Conservation (phyloP, 2,113 vertebrate species). For the Piprites chloris region DNA sequence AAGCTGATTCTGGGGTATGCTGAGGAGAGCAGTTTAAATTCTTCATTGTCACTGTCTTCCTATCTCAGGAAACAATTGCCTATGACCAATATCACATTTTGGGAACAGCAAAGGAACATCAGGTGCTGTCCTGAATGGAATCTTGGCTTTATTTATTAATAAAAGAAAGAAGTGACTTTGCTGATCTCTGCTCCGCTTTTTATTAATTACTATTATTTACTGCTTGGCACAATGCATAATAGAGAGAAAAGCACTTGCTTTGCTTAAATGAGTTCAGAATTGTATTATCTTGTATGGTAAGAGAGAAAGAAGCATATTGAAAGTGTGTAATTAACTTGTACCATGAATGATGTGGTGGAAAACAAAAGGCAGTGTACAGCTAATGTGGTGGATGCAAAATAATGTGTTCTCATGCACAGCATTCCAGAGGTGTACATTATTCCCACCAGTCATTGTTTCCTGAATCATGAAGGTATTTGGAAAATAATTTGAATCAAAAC, state of each 20-base stretch:
- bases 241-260: conserved; percentile 33
- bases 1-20: not conserved
- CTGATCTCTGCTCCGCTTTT: not conserved
- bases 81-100: not conserved
- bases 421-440: not conserved
- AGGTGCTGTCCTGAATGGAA: not conserved
- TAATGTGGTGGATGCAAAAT: conserved; percentile 33
- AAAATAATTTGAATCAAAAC: conserved; percentile 36
- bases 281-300: conserved; percentile 29
- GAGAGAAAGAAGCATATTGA: not conserved
- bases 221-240: conserved; percentile 10
- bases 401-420: conserved; percentile 4
- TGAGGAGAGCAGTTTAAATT: not conserved
- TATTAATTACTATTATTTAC: conserved; percentile 57
- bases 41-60: not conserved
- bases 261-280: conserved; percentile 43
- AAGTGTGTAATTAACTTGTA: conserved; percentile 55
- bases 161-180: conserved; percentile 26
- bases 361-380: conserved; percentile 22
- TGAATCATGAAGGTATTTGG: conserved; percentile 3
- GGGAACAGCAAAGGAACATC: not conserved
- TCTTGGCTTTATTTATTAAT: not conserved
- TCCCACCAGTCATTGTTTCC: not conserved
- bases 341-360: conserved; percentile 27
- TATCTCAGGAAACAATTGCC: not conserved